phyloP scores from a whole-genome alignment of 2,113 vertebrate genomes.

The Sminthopsis crassicaudata region DNA sequence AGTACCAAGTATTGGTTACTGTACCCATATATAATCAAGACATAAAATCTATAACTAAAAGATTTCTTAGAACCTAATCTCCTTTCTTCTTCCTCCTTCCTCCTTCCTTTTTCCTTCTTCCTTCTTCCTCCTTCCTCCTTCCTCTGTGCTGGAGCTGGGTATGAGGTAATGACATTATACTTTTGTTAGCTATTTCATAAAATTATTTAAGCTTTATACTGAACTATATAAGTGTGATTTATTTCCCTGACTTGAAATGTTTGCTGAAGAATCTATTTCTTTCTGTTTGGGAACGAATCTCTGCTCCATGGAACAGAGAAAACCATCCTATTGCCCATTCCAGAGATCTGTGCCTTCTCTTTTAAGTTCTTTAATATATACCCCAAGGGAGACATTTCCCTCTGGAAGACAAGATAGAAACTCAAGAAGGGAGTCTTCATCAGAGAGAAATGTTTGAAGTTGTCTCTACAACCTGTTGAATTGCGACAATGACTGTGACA shows the following conservation, averaged over 20 bases:
- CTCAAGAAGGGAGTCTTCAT: constrained; percentile 1
- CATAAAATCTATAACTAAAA: not conserved
- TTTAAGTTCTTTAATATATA: constrained; percentile 34
- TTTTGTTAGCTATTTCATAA: not conserved
- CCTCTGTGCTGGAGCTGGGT: not conserved
- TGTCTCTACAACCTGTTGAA: constrained; percentile 21
- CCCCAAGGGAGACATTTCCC: not conserved
- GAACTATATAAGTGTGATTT: not conserved
- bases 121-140: too few species aligned
- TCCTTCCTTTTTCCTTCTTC: not conserved
- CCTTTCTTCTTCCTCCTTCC: not conserved
- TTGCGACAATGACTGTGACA: not conserved
- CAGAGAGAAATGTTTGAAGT: constrained; percentile 35
- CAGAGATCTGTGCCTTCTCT: not conserved
- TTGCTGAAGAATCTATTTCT: not conserved
- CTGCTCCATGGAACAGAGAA: not conserved
- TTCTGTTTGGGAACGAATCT: not conserved
- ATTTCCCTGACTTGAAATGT: not conserved
- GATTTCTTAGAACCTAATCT: too few species aligned
- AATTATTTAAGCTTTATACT: not conserved
- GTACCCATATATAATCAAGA: not conserved
- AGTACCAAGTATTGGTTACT: not conserved
- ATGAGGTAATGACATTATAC: not conserved
- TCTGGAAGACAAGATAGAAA: not conserved
- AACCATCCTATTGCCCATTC: not conserved